These are phyloP conservation scores for Antitype chi DNA, from an alignment of 2,888 invertebrate species.

Conservation along the genomic window DNA sequence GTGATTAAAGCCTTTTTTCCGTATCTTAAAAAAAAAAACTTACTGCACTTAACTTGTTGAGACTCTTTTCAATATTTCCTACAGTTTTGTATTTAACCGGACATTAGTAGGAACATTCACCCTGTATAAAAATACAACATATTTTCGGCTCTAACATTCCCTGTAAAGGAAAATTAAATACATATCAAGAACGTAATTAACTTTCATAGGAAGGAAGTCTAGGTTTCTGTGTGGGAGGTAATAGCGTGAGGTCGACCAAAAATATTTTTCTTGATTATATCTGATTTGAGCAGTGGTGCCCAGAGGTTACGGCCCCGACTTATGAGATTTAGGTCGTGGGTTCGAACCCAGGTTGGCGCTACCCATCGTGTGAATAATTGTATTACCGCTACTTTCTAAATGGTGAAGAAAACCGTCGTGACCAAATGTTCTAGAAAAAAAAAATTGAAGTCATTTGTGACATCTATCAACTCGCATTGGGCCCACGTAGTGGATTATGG, in stretches of 20 bases:
- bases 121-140: slow-evolving; percentile 4
- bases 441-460: no score
- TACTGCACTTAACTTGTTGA: no score
- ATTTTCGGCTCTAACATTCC: background rate
- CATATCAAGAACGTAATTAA: slow-evolving; percentile 8
- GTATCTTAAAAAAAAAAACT: background rate
- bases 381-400: no score
- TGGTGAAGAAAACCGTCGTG: no score
- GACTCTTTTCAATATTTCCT: no score
- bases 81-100: background rate
- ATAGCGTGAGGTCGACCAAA: background rate
- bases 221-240: background rate
- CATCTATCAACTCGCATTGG: no score
- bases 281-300: background rate
- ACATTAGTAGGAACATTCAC: background rate
- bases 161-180: slow-evolving; percentile 23
- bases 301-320: background rate
- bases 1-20: background rate
- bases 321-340: background rate
- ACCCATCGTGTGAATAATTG: no score
- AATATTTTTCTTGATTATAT: background rate
- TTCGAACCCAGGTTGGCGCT: background rate
- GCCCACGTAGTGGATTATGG: no score
- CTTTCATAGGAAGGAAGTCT: background rate
- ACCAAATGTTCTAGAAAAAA: no score